Evolutionary conservation across 2,797 vertebrate genomes (phyloP).

Genomic region (Nannoperca obscura): DNA sequence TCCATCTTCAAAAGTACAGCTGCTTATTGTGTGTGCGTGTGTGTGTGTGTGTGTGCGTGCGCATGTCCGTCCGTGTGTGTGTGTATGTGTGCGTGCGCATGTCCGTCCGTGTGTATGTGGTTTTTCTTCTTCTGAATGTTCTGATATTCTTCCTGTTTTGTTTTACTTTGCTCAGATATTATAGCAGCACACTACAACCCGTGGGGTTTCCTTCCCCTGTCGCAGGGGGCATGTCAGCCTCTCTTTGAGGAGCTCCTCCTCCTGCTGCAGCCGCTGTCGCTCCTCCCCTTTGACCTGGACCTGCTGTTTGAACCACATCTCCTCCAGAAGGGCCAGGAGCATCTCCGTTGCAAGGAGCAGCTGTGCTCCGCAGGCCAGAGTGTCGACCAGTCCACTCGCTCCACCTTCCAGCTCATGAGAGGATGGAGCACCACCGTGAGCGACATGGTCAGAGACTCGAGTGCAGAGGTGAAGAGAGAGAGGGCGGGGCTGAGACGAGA

Average conservation of each 20-base stretch:
- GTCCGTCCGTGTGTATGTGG: neutral
- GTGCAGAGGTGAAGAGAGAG: slow-evolving; percentile 61
- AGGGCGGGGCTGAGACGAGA: slow-evolving; percentile 74
- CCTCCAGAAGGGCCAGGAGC: slow-evolving; percentile 91
- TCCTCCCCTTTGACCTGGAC: slow-evolving; percentile 96
- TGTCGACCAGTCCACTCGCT: slow-evolving; percentile 88
- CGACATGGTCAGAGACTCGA: slow-evolving; percentile 74
- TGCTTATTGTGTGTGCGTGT: no score
- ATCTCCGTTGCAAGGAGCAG: slow-evolving; percentile 93
- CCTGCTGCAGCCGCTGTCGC: slow-evolving; percentile 94
- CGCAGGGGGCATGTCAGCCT: slow-evolving; percentile 89
- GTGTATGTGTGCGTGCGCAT: no score
- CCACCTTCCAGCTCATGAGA: slow-evolving; percentile 95
- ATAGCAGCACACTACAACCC: slow-evolving; percentile 92
- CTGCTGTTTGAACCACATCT: slow-evolving; percentile 93
- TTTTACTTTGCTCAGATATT: slow-evolving; percentile 84
- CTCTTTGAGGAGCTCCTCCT: slow-evolving; percentile 95
- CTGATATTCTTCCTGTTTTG: neutral
- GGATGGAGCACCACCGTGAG: slow-evolving; percentile 78
- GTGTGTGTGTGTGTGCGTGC: no score
- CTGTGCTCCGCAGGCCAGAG: slow-evolving; percentile 90
- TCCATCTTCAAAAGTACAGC: neutral
- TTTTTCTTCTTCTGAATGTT: neutral
- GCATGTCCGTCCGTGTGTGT: no score
- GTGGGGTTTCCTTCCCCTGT: slow-evolving; percentile 92